phyloP scores from a whole-genome alignment of 2,888 invertebrate genomes.

The Nomada hirtipes region DNA sequence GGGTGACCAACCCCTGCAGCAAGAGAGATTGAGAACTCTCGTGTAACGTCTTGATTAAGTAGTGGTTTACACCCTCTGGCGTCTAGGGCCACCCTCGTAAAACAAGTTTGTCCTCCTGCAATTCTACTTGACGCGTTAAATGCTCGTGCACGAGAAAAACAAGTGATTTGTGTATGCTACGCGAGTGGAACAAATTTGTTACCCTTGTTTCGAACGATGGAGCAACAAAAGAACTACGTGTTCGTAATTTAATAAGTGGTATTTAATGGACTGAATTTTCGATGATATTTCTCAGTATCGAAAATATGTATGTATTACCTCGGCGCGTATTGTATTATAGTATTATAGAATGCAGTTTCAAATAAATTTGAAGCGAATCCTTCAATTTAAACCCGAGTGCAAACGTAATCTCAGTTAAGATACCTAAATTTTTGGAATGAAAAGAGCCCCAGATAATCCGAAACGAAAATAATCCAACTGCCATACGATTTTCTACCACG shows the following conservation, averaged over 20 bases:
- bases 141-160: constrained; percentile 43
- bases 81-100: constrained; percentile 67
- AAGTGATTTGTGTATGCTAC: constrained; percentile 47
- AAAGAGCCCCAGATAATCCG: background rate
- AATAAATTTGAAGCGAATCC: background rate
- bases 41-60: constrained; percentile 80
- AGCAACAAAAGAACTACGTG: too few relatives aligned
- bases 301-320: too few relatives aligned
- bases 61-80: constrained; percentile 76
- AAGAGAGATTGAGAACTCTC: constrained; percentile 69
- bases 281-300: too few relatives aligned
- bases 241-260: too few relatives aligned
- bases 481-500: background rate
- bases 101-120: constrained; percentile 50
- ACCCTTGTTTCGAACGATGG: too few relatives aligned
- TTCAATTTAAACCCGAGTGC: background rate
- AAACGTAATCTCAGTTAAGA: background rate
- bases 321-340: too few relatives aligned
- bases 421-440: constrained; percentile 1
- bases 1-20: constrained; percentile 48
- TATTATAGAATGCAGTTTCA: too few relatives aligned
- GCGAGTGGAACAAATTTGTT: constrained; percentile 17
- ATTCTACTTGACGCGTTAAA: constrained; percentile 64
- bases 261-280: too few relatives aligned
- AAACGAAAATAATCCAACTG: background rate